These are phyloP conservation scores for Hypercompe scribonia DNA, from an alignment of 2,888 invertebrate species.

Conservation along the genomic window DNA sequence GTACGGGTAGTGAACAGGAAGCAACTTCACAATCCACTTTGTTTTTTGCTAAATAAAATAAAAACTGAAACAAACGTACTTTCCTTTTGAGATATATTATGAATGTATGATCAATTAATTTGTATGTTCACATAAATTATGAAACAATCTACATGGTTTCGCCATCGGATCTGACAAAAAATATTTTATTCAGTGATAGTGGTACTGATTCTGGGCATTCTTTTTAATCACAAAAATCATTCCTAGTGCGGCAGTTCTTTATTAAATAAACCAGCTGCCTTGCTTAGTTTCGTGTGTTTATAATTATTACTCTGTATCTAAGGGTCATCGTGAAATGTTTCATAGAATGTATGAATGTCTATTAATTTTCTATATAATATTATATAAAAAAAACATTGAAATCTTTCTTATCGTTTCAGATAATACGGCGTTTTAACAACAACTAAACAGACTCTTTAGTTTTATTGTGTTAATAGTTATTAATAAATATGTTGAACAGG, in stretches of 20 bases:
- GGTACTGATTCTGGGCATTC: not conserved
- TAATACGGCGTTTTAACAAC: not conserved
- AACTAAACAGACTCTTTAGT: not conserved
- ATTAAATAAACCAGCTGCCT: not conserved
- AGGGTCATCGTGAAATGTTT: no score
- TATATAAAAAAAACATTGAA: no score
- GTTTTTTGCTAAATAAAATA: not conserved
- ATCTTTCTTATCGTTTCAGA: no score
- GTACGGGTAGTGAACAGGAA: conserved; percentile 7
- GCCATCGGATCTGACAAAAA: no score
- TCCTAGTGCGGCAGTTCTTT: not conserved
- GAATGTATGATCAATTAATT: not conserved
- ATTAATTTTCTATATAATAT: no score
- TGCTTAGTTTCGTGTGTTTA: not conserved
- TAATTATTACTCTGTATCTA: not conserved
- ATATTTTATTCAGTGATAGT: not conserved
- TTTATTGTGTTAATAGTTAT: not conserved
- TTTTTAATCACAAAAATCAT: not conserved
- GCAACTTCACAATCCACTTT: not conserved
- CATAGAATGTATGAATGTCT: no score
- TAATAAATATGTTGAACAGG: no score
- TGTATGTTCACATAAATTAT: not conserved
- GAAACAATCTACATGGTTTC: no score
- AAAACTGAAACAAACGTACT: not conserved
- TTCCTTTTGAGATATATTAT: not conserved